These are phyloP conservation scores for Nemurella pictetii DNA, from an alignment of 2,888 invertebrate species.

Conservation along the genomic window DNA sequence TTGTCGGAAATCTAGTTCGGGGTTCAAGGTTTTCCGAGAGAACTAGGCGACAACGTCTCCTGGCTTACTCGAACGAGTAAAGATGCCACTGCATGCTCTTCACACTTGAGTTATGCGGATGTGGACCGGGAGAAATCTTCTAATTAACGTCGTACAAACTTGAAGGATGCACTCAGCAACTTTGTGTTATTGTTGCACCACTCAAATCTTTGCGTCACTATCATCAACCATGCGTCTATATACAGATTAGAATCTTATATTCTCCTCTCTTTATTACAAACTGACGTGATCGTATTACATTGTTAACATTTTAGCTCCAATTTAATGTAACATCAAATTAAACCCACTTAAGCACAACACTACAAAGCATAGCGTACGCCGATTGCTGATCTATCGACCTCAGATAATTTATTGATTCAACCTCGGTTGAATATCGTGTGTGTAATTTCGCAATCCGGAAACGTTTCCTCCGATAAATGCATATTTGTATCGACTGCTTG, in stretches of 20 bases:
- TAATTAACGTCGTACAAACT: background rate
- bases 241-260: too few species aligned
- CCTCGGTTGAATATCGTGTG: background rate
- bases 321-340: background rate
- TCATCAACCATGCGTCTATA: too few species aligned
- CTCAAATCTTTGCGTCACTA: background rate
- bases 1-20: background rate
- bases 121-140: background rate
- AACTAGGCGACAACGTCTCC: background rate
- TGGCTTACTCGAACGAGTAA: background rate
- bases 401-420: constrained; percentile 12
- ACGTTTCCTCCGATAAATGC: background rate
- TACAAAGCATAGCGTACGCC: background rate
- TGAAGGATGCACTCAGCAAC: background rate
- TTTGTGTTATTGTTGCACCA: background rate
- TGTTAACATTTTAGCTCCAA: background rate
- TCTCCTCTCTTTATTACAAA: too few species aligned
- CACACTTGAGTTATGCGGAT: background rate
- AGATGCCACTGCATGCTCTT: background rate
- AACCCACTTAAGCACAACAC: background rate
- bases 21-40: background rate
- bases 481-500: background rate
- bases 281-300: background rate
- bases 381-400: background rate
- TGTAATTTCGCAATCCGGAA: constrained; percentile 7